Evolutionary conservation across 1,140 invertebrate genomes (phyloP).

Genomic region (Drosophila sproati): DNA sequence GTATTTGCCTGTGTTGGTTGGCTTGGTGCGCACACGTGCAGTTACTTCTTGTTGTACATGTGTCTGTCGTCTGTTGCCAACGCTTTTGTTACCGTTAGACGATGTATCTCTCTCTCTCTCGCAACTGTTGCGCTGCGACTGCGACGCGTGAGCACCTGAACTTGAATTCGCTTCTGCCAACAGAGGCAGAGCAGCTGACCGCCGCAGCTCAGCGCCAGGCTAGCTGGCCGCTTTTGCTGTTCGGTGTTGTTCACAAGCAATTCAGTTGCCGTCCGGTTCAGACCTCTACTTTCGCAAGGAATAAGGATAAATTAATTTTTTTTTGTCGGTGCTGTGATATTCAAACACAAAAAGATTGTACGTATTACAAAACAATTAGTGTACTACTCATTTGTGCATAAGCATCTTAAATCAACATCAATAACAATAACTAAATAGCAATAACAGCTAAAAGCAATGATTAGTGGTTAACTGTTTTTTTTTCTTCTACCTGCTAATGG

Average conservation of each 20-base stretch:
- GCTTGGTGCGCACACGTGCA: constrained; percentile 37
- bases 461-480: constrained; percentile 21
- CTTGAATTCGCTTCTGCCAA: constrained; percentile 52
- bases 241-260: constrained; percentile 72
- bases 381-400: constrained; percentile 3
- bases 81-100: constrained; percentile 48
- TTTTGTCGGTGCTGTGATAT: constrained; percentile 83
- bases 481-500: constrained; percentile 2
- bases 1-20: constrained; percentile 12
- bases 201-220: constrained; percentile 54
- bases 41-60: background rate
- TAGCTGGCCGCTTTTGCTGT: constrained; percentile 51
- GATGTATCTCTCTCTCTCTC: constrained; percentile 26
- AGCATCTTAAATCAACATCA: constrained; percentile 27
- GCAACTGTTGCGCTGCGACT: constrained; percentile 52
- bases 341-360: constrained; percentile 78
- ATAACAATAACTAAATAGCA: constrained; percentile 18
- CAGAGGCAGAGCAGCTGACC: constrained; percentile 24
- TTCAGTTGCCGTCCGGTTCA: constrained; percentile 82
- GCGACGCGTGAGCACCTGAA: constrained; percentile 46
- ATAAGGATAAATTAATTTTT: constrained; percentile 79
- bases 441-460: constrained; percentile 13
- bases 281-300: constrained; percentile 76
- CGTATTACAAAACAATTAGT: constrained; percentile 53
- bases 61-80: constrained; percentile 37